A percentile compares a stretch with the other conserved stretches of the same genome.
Conservation (phyloP, 2,113 vertebrate species). For the Cynocephalus volans region DNA sequence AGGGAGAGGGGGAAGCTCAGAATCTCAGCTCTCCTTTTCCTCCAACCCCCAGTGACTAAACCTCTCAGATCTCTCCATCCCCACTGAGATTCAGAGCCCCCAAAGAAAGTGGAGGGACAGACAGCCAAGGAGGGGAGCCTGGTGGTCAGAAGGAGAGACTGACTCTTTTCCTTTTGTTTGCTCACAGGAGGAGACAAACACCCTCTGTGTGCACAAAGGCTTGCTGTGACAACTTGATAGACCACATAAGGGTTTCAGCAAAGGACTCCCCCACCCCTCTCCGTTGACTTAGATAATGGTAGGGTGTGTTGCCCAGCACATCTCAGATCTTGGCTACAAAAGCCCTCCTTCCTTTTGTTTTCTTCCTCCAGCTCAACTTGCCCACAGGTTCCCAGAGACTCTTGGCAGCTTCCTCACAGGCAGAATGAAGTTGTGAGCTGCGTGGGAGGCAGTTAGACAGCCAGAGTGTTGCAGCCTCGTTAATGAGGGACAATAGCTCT, state of each 20-base stretch:
- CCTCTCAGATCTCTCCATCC: background rate
- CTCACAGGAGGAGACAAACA: constrained; percentile 63
- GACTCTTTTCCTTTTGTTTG: constrained; percentile 64
- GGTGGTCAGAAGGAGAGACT: background rate
- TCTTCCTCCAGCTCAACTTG: constrained; percentile 46
- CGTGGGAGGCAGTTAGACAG: constrained; percentile 71
- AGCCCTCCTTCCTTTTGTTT: constrained; percentile 50
- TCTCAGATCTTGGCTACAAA: constrained; percentile 66
- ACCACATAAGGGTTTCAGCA: constrained; percentile 58
- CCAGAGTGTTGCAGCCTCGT: constrained; percentile 61
- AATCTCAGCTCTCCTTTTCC: background rate
- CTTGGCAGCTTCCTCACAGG: constrained; percentile 67
- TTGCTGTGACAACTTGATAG: constrained; percentile 68
- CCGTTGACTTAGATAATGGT: constrained; percentile 53
- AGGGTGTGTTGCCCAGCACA: constrained; percentile 47
- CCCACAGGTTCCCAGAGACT: constrained; percentile 72
- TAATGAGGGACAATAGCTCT: constrained; percentile 76
- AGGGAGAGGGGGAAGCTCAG: background rate
- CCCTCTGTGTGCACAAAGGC: constrained; percentile 56
- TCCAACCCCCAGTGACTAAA: background rate
- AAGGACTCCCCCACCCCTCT: constrained; percentile 9
- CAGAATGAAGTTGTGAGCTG: constrained; percentile 68
- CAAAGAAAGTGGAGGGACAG: background rate
- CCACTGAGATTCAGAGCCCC: constrained; percentile 43
- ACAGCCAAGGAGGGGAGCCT: background rate